Evolutionary conservation across 2,797 vertebrate genomes (phyloP).

Genomic region (Jordanella pulchra): DNA sequence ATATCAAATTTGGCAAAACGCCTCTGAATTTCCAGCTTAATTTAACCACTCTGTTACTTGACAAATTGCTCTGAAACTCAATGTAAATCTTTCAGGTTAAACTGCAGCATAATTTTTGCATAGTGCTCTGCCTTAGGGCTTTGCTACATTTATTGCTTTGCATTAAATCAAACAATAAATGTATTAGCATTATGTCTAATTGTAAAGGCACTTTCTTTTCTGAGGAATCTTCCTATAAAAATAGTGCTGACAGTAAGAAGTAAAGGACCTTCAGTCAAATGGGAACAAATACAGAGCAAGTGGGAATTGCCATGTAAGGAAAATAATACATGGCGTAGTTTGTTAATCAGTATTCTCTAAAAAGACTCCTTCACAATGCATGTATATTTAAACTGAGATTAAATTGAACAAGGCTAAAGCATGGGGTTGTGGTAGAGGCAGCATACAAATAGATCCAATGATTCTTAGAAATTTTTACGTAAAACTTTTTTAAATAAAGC

Average conservation of each 20-base stretch:
- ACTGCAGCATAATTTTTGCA: slow-evolving; percentile 54
- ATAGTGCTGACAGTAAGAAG: slow-evolving; percentile 14
- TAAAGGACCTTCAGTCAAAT: slow-evolving; percentile 26
- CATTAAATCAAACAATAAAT: slow-evolving; percentile 54
- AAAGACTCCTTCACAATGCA: too few species aligned
- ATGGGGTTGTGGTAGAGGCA: too few species aligned
- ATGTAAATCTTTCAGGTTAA: slow-evolving; percentile 61
- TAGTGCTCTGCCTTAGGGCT: slow-evolving; percentile 29
- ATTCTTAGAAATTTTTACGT: background rate
- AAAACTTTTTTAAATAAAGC: background rate
- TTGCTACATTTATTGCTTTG: slow-evolving; percentile 44
- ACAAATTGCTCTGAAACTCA: slow-evolving; percentile 48
- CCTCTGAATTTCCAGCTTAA: slow-evolving; percentile 47
- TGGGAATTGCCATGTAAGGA: too few species aligned
- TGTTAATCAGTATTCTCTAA: too few species aligned
- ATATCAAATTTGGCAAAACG: slow-evolving; percentile 28
- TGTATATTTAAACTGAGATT: too few species aligned
- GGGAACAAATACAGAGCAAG: slow-evolving; percentile 4
- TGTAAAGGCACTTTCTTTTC: slow-evolving; percentile 48
- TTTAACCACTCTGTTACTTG: slow-evolving; percentile 50
- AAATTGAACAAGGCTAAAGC: too few species aligned
- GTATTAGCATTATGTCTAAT: slow-evolving; percentile 51
- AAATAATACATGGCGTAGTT: too few species aligned
- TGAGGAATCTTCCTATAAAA: slow-evolving; percentile 23
- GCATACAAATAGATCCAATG: too few species aligned